Base-by-base conservation (phyloP, 1,140 invertebrate genomes). In the Apis laboriosa region DNA sequence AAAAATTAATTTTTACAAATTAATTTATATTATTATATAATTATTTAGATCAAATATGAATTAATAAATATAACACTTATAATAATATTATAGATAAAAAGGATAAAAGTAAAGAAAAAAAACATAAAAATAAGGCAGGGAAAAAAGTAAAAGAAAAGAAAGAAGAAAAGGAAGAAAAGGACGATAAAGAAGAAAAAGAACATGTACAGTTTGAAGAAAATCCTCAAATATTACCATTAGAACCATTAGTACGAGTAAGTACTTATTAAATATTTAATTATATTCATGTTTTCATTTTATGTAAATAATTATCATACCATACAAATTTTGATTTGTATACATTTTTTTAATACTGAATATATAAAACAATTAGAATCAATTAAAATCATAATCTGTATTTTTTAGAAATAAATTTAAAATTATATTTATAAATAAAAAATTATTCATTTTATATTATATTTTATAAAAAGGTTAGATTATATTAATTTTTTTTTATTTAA, bases 91-190 rank as follows among this genome's bases (percentile, higher is more conserved):
- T 21, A 93, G 93, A 85, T 77, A 95, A 95, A 84, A 94, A 95
- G 61, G 95, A 95, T 78, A 95, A 95, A 76, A 90, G 90, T 56
- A 89, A 88, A 92, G 93, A 92, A 58, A 95, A 95, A 81, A 94
- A 95, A 68, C 95, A 95, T 72, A 95, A 95, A 78, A 92, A 91
- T 60, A 95, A 95, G n/a, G 82, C 86, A 83, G 95, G 95, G 34
- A 95, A 95, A 84, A 95, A 95, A 55, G 93, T 94, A 3, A 96
- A 96, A 90, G 95, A 96, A 90, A 94, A 95, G n/a, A 95, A 95
- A 83, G 95, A 95, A 80, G 94, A 95, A 86, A 93, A 93, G 24
- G 91, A 93, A 43, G 93, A 93, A 17, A 92, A 94, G 70, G 90
- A 94, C 28, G 94, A 95, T 61, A 93, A 92, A n/a, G 92, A 93